Evolutionary conservation across 2,888 invertebrate genomes (phyloP).

Genomic region (Syrphus vitripennis): DNA sequence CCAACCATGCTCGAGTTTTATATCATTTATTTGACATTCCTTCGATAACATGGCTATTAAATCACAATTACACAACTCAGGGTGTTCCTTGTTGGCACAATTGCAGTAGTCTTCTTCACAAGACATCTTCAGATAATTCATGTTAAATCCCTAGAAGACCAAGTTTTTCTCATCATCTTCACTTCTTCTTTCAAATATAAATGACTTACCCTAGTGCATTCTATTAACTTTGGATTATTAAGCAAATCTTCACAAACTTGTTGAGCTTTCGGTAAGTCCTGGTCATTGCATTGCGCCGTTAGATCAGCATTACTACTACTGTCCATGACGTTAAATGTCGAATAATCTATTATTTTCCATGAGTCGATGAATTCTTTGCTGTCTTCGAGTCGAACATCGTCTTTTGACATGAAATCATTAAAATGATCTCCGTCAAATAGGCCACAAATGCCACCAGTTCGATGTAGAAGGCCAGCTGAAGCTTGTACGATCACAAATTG

Average conservation of each 20-base stretch:
- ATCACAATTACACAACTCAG: conserved; percentile 88
- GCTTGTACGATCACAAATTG: conserved; percentile 87
- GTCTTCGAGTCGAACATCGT: conserved; percentile 82
- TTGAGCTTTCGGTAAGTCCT: conserved; percentile 81
- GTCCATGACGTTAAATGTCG: conserved; percentile 77
- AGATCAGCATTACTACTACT: conserved; percentile 76
- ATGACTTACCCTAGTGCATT: conserved; percentile 82
- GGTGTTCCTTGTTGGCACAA: conserved; percentile 83
- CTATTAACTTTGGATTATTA: conserved; percentile 85
- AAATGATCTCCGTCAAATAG: conserved; percentile 86
- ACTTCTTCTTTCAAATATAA: too few relatives aligned
- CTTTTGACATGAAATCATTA: conserved; percentile 87
- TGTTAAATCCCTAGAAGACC: conserved; percentile 85
- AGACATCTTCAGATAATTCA: conserved; percentile 85
- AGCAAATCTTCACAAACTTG: conserved; percentile 85
- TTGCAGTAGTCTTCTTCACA: conserved; percentile 92
- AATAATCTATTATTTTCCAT: conserved; percentile 78
- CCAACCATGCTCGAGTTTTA: conserved; percentile 87
- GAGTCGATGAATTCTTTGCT: conserved; percentile 79
- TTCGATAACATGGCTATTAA: conserved; percentile 89
- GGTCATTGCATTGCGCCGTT: conserved; percentile 75
- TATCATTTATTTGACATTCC: conserved; percentile 87
- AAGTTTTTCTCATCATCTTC: too few relatives aligned
- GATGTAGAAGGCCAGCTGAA: conserved; percentile 87
- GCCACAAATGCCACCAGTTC: conserved; percentile 92